A percentile compares a stretch with the other conserved stretches of the same genome.
These are phyloP conservation scores for Elysia crispata DNA, from an alignment of 2,888 invertebrate genomes.

Conservation along the genomic window DNA sequence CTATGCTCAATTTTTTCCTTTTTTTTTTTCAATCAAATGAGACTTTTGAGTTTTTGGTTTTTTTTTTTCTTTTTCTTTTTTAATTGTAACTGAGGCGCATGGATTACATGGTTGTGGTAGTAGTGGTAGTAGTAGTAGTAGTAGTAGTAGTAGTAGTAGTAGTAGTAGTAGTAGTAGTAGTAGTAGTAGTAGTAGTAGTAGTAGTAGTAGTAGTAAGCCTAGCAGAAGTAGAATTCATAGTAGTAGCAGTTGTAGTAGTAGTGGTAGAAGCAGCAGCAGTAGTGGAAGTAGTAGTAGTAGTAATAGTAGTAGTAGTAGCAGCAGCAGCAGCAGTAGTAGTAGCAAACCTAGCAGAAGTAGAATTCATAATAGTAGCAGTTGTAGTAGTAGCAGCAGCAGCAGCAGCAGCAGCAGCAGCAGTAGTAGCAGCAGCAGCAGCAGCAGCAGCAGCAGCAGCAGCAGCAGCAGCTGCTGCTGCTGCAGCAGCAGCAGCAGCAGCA, in stretches of 20 bases:
- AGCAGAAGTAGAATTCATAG: too few species aligned
- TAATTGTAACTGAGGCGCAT: too few species aligned
- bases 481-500: background rate
- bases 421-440: background rate
- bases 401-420: background rate
- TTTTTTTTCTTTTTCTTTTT: too few species aligned
- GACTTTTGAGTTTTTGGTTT: too few species aligned
- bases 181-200: slow-evolving; percentile 17
- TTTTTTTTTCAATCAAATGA: too few species aligned
- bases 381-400: slow-evolving; percentile 3
- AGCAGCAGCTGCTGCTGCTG: background rate
- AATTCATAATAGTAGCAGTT: background rate
- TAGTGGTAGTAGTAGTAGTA: too few species aligned
- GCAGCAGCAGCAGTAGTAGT: background rate
- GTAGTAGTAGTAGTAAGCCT: slow-evolving; percentile 17
- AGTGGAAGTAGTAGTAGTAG: slow-evolving; percentile 12
- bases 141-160: too few species aligned
- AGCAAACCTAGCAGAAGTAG: too few species aligned
- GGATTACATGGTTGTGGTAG: too few species aligned
- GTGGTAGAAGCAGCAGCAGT: too few species aligned
- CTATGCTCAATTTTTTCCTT: too few species aligned
- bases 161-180: slow-evolving; percentile 10
- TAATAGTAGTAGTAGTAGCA: slow-evolving; percentile 16
- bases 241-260: too few species aligned
- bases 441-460: background rate